phyloP scores from a whole-genome alignment of 2,113 vertebrate species.

The Scortum barcoo region DNA sequence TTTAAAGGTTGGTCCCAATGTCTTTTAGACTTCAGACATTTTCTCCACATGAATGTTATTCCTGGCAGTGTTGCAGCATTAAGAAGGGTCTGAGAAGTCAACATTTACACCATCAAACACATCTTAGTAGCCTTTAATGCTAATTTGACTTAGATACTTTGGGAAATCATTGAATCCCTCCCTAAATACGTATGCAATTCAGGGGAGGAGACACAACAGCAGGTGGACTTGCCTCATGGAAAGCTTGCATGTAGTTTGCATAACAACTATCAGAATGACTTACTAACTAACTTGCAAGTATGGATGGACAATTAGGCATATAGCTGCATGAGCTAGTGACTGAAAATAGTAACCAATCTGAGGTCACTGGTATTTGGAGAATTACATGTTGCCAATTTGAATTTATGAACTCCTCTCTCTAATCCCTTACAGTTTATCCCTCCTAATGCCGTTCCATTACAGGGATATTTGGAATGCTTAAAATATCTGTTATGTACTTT shows the following conservation, averaged over 20 bases:
- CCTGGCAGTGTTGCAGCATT: not conserved
- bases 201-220: constrained; percentile 14
- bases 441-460: not conserved
- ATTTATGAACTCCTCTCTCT: constrained; percentile 31
- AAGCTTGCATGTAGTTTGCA: constrained; percentile 31
- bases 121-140: not conserved
- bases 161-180: not conserved
- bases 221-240: constrained; percentile 24
- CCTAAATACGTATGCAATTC: constrained; percentile 15
- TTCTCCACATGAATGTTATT: constrained; percentile 5
- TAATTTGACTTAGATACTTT: constrained; percentile 17
- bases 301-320: constrained; percentile 15
- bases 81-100: not conserved
- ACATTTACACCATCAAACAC: not conserved
- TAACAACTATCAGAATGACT: constrained; percentile 43
- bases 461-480: constrained; percentile 9
- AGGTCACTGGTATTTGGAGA: constrained; percentile 47
- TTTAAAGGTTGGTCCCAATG: not conserved
- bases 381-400: constrained; percentile 46
- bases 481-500: not conserved
- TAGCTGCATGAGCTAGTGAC: constrained; percentile 30
- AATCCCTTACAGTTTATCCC: constrained; percentile 12
- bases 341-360: constrained; percentile 31
- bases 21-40: not conserved
- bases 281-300: constrained; percentile 30